A percentile compares a stretch with the other conserved stretches of the same genome.
These are phyloP conservation scores for Ephestia elutella DNA, from an alignment of 1,140 invertebrate genomes.

Conservation along the genomic window DNA sequence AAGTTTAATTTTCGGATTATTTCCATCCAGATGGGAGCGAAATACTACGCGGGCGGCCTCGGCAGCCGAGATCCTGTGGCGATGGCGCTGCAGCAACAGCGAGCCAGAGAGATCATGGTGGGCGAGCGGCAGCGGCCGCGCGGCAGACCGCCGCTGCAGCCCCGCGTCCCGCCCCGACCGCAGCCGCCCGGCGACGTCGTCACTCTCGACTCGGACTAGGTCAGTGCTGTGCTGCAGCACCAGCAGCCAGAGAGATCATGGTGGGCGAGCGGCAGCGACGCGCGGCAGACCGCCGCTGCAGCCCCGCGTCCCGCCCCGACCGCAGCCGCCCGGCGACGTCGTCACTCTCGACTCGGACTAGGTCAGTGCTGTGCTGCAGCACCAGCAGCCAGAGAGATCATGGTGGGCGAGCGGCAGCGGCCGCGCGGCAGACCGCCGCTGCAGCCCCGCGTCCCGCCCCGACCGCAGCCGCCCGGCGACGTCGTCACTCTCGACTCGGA, in stretches of 20 bases:
- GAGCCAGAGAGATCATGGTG: conserved; percentile 61
- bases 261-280: conserved; percentile 34
- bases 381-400: conserved; percentile 63
- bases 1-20: no score
- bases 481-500: no score
- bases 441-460: conserved; percentile 17
- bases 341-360: no score
- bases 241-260: conserved; percentile 67
- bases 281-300: no score
- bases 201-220: no score
- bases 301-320: no score
- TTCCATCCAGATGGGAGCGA: conserved; percentile 62
- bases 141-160: conserved; percentile 20
- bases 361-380: conserved; percentile 63
- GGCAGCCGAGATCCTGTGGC: conserved; percentile 69
- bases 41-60: conserved; percentile 70
- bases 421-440: conserved; percentile 22
- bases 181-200: no score
- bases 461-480: no score
- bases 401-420: conserved; percentile 39
- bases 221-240: conserved; percentile 67
- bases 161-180: no score
- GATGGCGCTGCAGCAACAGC: conserved; percentile 67
- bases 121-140: conserved; percentile 28
- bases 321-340: no score